Conservation (phyloP, 2,888 invertebrate genomes). For the Heterodera filipjevi region DNA sequence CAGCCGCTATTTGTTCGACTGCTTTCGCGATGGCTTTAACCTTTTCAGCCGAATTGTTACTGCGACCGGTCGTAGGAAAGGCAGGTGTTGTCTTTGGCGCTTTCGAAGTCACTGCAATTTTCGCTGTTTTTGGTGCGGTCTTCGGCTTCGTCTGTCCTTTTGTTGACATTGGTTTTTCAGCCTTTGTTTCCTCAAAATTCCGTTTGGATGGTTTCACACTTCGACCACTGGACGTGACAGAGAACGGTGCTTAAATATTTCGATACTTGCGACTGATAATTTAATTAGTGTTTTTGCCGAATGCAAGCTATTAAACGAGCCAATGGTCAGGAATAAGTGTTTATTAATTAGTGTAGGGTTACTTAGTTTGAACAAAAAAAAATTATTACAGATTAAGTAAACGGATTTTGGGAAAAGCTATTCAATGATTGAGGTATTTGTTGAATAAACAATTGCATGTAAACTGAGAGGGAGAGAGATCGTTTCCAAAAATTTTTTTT, state of each 20-base stretch:
- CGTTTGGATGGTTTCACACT: constrained; percentile 1
- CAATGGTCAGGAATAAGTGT: no score
- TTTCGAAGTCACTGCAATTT: not conserved
- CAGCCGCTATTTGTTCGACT: constrained; percentile 8
- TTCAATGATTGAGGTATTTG: not conserved
- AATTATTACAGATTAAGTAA: no score
- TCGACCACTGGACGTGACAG: not conserved
- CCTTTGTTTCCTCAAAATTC: not conserved
- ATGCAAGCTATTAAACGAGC: not conserved
- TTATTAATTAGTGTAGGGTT: no score
- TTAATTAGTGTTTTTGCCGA: not conserved
- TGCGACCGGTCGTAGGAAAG: not conserved
- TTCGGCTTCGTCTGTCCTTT: not conserved
- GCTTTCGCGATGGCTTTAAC: constrained; percentile 5
- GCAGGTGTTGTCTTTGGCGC: not conserved
- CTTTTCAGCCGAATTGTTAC: not conserved
- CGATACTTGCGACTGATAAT: not conserved
- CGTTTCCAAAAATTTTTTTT: not conserved
- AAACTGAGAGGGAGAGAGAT: not conserved
- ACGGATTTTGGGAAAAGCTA: no score
- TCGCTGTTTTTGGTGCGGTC: not conserved
- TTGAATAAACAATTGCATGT: not conserved
- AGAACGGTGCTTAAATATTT: not conserved
- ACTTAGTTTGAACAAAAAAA: no score
- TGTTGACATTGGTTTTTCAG: not conserved